A percentile compares a stretch with the other conserved stretches of the same genome.
These are phyloP conservation scores for Ceriagrion tenellum DNA, from an alignment of 2,888 invertebrate species.

Conservation along the genomic window DNA sequence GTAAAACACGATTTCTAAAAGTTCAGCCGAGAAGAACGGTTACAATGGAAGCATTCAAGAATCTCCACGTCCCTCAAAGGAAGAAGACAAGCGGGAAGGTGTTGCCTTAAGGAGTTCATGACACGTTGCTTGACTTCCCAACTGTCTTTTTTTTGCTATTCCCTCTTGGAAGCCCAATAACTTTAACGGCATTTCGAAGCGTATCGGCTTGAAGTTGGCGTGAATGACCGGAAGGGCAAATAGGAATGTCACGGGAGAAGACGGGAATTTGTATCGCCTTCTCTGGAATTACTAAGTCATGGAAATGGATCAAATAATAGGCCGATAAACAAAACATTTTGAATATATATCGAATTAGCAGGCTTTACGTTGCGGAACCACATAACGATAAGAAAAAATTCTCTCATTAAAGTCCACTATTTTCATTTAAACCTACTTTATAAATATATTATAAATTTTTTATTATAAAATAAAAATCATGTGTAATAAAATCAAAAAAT, in stretches of 20 bases:
- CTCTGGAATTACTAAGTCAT: neutral
- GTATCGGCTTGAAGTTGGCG: conserved; percentile 16
- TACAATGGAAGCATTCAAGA: conserved; percentile 61
- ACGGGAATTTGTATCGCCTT: neutral
- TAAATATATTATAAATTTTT: no score
- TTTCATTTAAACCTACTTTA: no score
- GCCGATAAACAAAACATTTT: no score
- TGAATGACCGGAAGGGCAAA: neutral
- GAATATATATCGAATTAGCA: no score
- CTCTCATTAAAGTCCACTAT: no score
- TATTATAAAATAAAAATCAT: no score
- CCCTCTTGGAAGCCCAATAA: conserved; percentile 24
- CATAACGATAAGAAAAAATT: no score
- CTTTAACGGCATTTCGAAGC: conserved; percentile 25
- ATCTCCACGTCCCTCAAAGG: conserved; percentile 21
- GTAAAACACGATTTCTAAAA: conserved; percentile 53
- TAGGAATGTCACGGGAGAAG: neutral
- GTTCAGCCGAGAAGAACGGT: conserved; percentile 58
- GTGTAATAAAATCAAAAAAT: no score
- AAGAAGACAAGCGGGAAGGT: conserved; percentile 28
- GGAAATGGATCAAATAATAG: neutral
- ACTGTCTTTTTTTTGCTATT: neutral
- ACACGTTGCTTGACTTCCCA: conserved; percentile 24
- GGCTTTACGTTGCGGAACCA: no score
- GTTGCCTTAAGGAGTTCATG: conserved; percentile 29